Base-by-base conservation (phyloP, 2,797 vertebrate genomes). In the Rhinoraja longicauda region DNA sequence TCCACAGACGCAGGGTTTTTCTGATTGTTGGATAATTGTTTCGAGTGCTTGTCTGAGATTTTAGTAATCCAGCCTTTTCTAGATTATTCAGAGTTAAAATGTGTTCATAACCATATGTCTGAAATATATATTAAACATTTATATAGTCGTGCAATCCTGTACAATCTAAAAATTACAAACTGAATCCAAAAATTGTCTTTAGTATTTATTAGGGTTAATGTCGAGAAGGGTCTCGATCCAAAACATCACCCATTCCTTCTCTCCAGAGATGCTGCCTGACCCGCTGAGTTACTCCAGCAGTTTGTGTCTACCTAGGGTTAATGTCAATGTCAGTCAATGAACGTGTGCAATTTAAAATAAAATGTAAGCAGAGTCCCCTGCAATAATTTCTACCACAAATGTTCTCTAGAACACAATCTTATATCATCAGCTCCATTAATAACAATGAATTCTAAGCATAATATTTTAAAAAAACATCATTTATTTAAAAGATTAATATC, bases 101-200 rank as follows among this genome's bases (percentile, higher is more conserved):
- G 95, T 99, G 98, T 93, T 99, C 98, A 86, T 98, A 99, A 93
- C 99, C 99, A 0, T 99, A 99, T 0, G 98, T 99, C 99, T 99
- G 94, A 13, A 95, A 95, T 10, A 93, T 59, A 36, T 39, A 32
- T 17, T 64, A 45, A 72, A 13, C 24, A 82, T 84, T 26, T 36
- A 67, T 2, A 53, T 53, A 53, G 36, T 82, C 5, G 26, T 82
- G 77, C 19, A 10, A 9, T 10, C n/a, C 1, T 13, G 29, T 32
- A 64, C 19, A 36, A 9, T 32, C 53, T 8, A 53, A 53, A 67
- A 36, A 88, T 32, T 4, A 32, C 2, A 77, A 12, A n/a, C 32
- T 67, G 19, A 19, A 88, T 64, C 17, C n/a, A 36, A 67, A 86
- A 64, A 36, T 21, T 21, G 7, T n/a, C 7, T 32, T 62, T 86